A percentile compares a stretch with the other conserved stretches of the same genome.
Conservation (phyloP, 2,797 vertebrate genomes). For the Gymnothorax javanicus region DNA sequence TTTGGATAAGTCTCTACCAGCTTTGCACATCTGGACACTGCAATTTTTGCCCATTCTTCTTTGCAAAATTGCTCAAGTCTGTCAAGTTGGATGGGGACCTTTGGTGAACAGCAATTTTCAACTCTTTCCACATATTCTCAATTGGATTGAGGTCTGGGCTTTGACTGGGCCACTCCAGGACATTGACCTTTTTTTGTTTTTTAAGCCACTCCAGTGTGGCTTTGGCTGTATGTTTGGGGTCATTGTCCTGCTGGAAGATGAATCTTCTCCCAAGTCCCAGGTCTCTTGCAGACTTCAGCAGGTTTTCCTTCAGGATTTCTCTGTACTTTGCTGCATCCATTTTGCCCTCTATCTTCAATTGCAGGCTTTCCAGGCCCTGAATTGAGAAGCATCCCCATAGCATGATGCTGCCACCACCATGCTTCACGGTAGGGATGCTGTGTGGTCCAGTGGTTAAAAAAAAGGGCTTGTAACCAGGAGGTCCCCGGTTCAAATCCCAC, state of each 20-base stretch:
- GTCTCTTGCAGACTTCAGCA: background rate
- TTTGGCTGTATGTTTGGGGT: background rate
- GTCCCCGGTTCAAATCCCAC: too few species aligned
- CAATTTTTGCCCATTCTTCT: background rate
- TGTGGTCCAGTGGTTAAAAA: too few species aligned
- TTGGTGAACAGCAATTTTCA: background rate
- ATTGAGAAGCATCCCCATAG: too few species aligned
- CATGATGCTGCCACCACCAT: too few species aligned
- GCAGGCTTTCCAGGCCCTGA: slow-evolving; percentile 4
- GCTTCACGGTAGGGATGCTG: too few species aligned
- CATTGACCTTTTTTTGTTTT: background rate
- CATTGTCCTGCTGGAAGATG: background rate
- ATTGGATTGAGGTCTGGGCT: background rate
- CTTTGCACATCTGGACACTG: background rate
- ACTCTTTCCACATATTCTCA: slow-evolving; percentile 2
- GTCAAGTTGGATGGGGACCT: background rate
- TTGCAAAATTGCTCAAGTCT: background rate
- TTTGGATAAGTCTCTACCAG: background rate
- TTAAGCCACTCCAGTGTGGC: background rate
- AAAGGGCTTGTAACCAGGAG: too few species aligned
- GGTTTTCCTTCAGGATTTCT: slow-evolving; percentile 17
- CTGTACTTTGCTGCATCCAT: slow-evolving; percentile 1
- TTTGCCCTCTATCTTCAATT: background rate
- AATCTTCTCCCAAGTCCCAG: slow-evolving; percentile 1
- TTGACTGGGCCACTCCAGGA: background rate